phyloP scores from a whole-genome alignment of 2,113 vertebrate species.

The Pteruthius melanotis region DNA sequence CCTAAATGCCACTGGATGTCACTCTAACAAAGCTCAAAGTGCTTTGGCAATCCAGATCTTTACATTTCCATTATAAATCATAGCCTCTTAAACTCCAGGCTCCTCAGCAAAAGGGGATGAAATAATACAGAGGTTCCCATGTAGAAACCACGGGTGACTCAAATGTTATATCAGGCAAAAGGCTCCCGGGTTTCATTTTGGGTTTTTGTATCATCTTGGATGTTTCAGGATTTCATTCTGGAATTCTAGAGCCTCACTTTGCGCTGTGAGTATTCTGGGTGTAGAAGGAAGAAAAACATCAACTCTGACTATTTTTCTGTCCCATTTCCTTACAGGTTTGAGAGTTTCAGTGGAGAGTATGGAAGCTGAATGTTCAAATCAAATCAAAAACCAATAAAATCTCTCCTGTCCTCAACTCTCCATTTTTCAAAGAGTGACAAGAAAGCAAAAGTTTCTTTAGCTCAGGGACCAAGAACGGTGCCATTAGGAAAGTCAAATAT shows the following conservation, averaged over 20 bases:
- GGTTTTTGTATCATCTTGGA: background rate
- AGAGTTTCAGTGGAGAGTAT: background rate
- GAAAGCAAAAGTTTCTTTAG: background rate
- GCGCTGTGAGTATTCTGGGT: background rate
- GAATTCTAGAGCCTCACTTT: background rate
- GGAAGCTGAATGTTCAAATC: background rate
- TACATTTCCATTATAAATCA: background rate
- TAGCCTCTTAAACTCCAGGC: background rate
- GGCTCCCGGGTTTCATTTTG: background rate
- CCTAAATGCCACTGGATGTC: constrained; percentile 24
- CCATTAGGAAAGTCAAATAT: background rate
- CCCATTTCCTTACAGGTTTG: fast-evolving
- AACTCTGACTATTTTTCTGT: background rate
- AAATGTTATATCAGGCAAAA: background rate
- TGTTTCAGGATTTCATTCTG: background rate
- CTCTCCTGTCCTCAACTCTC: background rate
- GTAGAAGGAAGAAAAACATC: background rate
- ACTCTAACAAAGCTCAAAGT: background rate
- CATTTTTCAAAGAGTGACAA: background rate
- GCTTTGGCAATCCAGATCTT: background rate
- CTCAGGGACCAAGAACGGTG: background rate
- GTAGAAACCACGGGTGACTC: background rate
- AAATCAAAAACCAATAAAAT: background rate
- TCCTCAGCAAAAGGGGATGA: background rate
- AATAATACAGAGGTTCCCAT: background rate